A percentile compares a stretch with the other conserved stretches of the same genome.
Conservation (phyloP, 2,888 invertebrate genomes). For the Eilema griseolum region DNA sequence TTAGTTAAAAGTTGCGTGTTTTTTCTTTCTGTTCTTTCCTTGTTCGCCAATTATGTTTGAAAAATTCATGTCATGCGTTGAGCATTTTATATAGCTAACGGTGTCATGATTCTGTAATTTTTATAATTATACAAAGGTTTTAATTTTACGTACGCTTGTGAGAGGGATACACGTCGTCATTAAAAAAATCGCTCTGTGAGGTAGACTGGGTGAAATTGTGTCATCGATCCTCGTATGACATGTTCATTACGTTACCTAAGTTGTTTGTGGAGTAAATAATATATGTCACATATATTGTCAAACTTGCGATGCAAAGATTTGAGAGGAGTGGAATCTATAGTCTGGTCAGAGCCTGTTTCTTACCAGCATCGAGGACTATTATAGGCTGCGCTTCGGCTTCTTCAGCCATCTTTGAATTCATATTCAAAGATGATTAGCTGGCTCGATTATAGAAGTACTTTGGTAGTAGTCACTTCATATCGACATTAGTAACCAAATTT, state of each 20-base stretch:
- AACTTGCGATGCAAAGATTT: background rate
- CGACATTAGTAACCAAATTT: too few relatives aligned
- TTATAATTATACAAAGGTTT: conserved; percentile 11
- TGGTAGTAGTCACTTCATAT: too few relatives aligned
- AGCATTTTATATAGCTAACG: background rate
- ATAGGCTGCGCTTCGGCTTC: too few relatives aligned
- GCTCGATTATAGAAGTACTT: too few relatives aligned
- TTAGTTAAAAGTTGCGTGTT: conserved; percentile 8
- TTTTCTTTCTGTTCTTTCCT: conserved; percentile 15
- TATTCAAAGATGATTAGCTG: too few relatives aligned
- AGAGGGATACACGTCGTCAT: background rate
- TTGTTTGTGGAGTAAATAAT: background rate
- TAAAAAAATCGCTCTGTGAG: background rate
- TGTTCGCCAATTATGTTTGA: background rate
- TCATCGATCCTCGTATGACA: background rate
- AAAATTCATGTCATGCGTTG: conserved; percentile 1
- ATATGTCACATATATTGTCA: too few relatives aligned
- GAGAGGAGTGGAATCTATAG: too few relatives aligned
- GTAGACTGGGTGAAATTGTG: background rate
- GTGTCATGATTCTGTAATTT: conserved; percentile 1
- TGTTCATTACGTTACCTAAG: background rate
- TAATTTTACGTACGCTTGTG: background rate
- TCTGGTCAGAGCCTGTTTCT: too few relatives aligned
- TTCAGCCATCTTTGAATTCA: too few relatives aligned
- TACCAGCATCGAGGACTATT: too few relatives aligned